Evolutionary conservation across 2,888 invertebrate species (phyloP).

Genomic region (Graphium colonna): DNA sequence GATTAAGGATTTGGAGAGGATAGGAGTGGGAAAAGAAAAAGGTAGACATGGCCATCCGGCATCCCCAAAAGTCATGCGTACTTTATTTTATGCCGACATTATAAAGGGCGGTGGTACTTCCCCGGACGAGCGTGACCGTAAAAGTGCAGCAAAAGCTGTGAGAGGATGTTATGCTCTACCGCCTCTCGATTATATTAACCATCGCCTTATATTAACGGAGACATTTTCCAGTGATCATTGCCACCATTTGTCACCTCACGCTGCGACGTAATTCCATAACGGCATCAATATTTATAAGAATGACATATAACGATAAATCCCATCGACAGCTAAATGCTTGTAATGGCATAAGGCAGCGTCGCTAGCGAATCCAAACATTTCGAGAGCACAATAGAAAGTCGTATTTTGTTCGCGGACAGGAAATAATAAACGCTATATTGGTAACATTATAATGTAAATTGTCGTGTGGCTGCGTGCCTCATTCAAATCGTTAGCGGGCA

Average conservation of each 20-base stretch:
- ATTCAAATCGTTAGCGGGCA: slow-evolving; percentile 26
- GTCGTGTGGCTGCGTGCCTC: slow-evolving; percentile 38
- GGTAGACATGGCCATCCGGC: no score
- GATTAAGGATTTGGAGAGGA: no score
- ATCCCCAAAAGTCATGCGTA: no score
- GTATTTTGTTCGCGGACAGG: slow-evolving; percentile 37
- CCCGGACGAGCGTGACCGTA: no score
- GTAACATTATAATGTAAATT: slow-evolving; percentile 45
- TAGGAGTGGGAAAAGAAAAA: no score
- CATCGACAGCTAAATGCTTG: not conserved
- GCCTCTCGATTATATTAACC: no score
- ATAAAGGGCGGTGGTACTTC: no score
- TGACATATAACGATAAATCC: not conserved
- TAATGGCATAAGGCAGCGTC: slow-evolving; percentile 3
- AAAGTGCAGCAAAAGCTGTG: no score
- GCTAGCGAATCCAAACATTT: slow-evolving; percentile 15
- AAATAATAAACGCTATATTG: slow-evolving; percentile 33
- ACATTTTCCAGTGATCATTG: not conserved
- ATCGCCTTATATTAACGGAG: not conserved
- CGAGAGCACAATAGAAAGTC: slow-evolving; percentile 46
- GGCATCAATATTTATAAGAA: not conserved
- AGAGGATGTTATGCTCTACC: no score
- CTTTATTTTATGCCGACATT: no score
- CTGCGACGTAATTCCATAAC: not conserved
- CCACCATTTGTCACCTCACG: slow-evolving; percentile 6